Evolutionary conservation across 2,113 vertebrate species (phyloP), one percentile per base, ranked within the genome.

Genomic region (Istiophorus platypterus): DNA sequence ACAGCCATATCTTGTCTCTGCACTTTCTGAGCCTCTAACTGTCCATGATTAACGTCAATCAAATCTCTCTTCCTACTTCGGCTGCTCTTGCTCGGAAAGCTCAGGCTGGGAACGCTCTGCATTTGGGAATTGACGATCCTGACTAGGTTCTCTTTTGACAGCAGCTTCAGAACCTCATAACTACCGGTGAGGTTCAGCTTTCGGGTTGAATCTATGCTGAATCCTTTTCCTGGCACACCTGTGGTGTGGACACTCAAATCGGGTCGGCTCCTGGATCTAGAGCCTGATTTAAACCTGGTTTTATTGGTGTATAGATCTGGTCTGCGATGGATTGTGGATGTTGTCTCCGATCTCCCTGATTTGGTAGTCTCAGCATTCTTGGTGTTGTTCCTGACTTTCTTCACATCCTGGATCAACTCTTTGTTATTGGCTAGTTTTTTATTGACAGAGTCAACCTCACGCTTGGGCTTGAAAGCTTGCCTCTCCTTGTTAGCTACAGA

Each of bases 111-210:
- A 81, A 90, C 73, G 7, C 74, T 93, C 70, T 94, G 93, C 85
- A 95, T 94, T 84, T 94, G 93, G 72, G 94, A 95, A 91, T 95
- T 95, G 62, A 95, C 92, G 34, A 95, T 95, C 80, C 94, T 84
- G 20, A 95, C 94, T 3, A 95, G 88, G 89, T 92, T 95, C 18
- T 95, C 94, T 73, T 96, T 95, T 0, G 94, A 95, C 75, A 94
- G 91, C 65, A 95, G 87, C 82, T 95, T 95, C 61, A 95, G 81
- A 13, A 95, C 90, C 7, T 91, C 94, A 2, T 91, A 93, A 74
- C 91, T 93, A 39, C 93, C 93, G 0, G 94, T 95, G 66, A 94
- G 88, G 86, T 95, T 96, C 1, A 94, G 72, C 85, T 94, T 95
- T 57, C 88, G 80, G 29, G 80, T 90, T 1, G 88, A 79, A 10